A percentile compares a stretch with the other conserved stretches of the same genome.
These are phyloP conservation scores for Carduelis carduelis DNA, from an alignment of 2,797 vertebrate species.

Conservation along the genomic window DNA sequence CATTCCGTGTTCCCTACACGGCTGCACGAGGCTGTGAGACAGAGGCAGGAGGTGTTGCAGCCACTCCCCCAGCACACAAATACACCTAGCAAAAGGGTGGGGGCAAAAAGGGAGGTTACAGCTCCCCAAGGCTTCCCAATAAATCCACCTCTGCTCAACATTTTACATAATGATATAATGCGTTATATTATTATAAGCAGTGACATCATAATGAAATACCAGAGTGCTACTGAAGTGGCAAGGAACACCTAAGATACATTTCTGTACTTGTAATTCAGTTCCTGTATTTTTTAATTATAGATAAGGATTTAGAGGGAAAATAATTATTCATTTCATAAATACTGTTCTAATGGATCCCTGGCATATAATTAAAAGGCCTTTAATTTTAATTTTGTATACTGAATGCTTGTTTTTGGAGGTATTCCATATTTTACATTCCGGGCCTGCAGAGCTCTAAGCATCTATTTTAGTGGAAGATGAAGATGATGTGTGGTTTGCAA, in stretches of 20 bases:
- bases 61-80: background rate
- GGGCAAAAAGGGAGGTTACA: background rate
- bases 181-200: slow-evolving; percentile 6
- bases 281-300: slow-evolving; percentile 59
- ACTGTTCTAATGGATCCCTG: slow-evolving; percentile 3
- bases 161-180: slow-evolving; percentile 54
- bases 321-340: slow-evolving; percentile 53
- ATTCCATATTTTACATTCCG: background rate
- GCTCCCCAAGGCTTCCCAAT: slow-evolving; percentile 22
- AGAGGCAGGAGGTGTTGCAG: background rate
- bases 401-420: background rate
- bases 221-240: slow-evolving; percentile 16
- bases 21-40: background rate
- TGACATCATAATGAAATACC: slow-evolving; percentile 45
- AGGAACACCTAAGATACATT: slow-evolving; percentile 46
- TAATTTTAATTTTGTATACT: slow-evolving; percentile 49
- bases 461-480: background rate
- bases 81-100: background rate
- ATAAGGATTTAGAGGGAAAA: slow-evolving; percentile 65
- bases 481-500: background rate
- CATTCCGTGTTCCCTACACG: background rate
- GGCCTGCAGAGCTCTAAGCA: background rate
- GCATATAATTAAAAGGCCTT: slow-evolving; percentile 53
- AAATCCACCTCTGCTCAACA: slow-evolving; percentile 34
- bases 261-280: slow-evolving; percentile 35